Evolutionary conservation across 2,113 vertebrate genomes (phyloP), one percentile per base, ranked within the genome.

Genomic region (Cavia aperea): DNA sequence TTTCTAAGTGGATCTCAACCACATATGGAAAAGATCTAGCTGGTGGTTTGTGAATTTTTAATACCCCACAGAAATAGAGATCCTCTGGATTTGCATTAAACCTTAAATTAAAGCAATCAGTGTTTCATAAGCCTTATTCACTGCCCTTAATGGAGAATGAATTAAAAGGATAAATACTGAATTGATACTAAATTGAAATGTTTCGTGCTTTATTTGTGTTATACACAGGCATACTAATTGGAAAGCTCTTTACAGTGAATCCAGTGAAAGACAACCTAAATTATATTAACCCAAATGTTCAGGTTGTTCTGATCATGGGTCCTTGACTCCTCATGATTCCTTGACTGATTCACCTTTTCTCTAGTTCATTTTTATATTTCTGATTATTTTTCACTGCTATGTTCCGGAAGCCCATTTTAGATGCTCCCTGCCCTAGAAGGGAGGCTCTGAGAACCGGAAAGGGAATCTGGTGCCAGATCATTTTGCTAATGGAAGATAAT

Each of bases 401-500:
- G 73, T 93, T 96, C 96, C 93, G 3, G 7, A 95, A 95, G 92
- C 4, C 29, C 92, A 87, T 95, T 95, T 96, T 89, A 95, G 89
- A 96, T 93, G 90, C 90, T 88, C 92, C 93, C 83, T 19, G 0
- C 66, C 86, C 91, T 94, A 88, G 62, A 95, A 95, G 90, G 88
- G 95, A 96, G 13, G 0, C 93, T 93, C 58, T 6, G 75, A 95
- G 96, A 95, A 95, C 94, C 4, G 4, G 92, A 96, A 92, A 87
- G 94, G 94, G 92, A 93, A 70, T 94, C 93, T 96, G 4, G 2
- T 94, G 96, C 96, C 97, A 97, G 96, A 96, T 90, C 83, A 51
- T 95, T 96, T 96, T 95, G 81, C 81, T 96, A 96, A 96, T 96
- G 96, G 95, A 96, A 97, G 95, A 96, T 94, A 96, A 97, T 97